Evolutionary conservation across 1,140 invertebrate species (phyloP).

Genomic region (Tetragnatha versicolor): DNA sequence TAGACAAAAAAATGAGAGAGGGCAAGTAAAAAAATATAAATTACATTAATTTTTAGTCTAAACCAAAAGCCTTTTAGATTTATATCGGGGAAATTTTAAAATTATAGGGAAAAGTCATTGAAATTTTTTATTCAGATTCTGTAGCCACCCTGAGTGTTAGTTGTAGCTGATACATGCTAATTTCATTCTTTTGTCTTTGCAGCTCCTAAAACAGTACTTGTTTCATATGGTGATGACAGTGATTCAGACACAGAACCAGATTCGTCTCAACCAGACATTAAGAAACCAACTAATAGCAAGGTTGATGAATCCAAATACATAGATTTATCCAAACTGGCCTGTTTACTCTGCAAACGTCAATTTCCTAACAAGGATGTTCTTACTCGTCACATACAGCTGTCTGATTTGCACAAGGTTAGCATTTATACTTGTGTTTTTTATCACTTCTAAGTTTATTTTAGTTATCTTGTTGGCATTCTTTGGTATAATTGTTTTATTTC

Average conservation of each 20-base stretch:
- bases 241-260: constrained; percentile 52
- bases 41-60: too few relatives aligned
- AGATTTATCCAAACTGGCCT: constrained; percentile 90
- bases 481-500: background rate
- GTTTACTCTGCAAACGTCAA: constrained; percentile 93
- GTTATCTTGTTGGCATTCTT: background rate
- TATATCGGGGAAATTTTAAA: too few relatives aligned
- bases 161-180: too few relatives aligned
- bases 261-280: constrained; percentile 11
- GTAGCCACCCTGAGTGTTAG: too few relatives aligned
- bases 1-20: too few relatives aligned
- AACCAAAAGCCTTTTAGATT: too few relatives aligned
- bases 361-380: constrained; percentile 90
- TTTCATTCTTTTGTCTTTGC: too few relatives aligned
- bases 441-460: background rate
- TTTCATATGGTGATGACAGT: constrained; percentile 54
- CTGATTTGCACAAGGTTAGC: constrained; percentile 85
- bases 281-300: constrained; percentile 26
- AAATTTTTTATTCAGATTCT: background rate
- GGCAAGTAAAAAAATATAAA: too few relatives aligned
- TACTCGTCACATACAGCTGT: constrained; percentile 89
- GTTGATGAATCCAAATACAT: constrained; percentile 71
- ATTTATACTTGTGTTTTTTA: background rate
- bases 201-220: constrained; percentile 40
- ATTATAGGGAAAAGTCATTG: background rate